A percentile compares a stretch with the other conserved stretches of the same genome.
Evolutionary conservation across 2,113 vertebrate species (phyloP).

Genomic region (Halcyon malimbica): DNA sequence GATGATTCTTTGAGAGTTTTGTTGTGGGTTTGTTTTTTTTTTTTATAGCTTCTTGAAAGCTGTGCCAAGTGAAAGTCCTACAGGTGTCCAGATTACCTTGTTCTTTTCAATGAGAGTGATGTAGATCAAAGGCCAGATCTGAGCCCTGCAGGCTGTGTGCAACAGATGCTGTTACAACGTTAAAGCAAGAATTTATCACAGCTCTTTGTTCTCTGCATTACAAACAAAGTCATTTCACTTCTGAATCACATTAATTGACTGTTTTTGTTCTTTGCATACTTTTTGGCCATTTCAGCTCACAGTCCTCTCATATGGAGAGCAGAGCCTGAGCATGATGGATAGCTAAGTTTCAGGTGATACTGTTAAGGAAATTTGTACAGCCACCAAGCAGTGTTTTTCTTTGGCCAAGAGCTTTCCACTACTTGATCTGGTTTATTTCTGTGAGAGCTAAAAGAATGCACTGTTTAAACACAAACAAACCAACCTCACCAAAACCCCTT

Average conservation of each 20-base stretch:
- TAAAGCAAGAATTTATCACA: conserved; percentile 43
- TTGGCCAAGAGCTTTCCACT: background rate
- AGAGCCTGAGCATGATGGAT: background rate
- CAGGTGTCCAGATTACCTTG: background rate
- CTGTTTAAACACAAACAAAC: background rate
- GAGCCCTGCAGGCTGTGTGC: conserved; percentile 2
- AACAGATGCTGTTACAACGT: conserved; percentile 19
- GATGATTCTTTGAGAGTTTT: background rate
- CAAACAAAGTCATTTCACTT: background rate
- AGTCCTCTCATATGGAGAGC: background rate
- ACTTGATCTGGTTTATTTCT: background rate
- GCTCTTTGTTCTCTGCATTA: background rate
- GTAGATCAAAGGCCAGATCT: conserved; percentile 2
- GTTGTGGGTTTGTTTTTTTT: background rate
- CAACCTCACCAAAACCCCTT: background rate
- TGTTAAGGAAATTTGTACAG: background rate
- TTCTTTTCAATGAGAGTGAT: background rate
- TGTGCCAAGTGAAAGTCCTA: background rate
- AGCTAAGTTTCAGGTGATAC: background rate
- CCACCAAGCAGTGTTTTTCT: background rate
- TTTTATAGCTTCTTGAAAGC: background rate
- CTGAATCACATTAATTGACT: background rate
- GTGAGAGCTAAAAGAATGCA: background rate
- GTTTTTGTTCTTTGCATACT: background rate
- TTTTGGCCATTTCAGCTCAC: background rate